phyloP scores from a whole-genome alignment of 2,113 vertebrate genomes.

The Plestiodon gilberti region DNA sequence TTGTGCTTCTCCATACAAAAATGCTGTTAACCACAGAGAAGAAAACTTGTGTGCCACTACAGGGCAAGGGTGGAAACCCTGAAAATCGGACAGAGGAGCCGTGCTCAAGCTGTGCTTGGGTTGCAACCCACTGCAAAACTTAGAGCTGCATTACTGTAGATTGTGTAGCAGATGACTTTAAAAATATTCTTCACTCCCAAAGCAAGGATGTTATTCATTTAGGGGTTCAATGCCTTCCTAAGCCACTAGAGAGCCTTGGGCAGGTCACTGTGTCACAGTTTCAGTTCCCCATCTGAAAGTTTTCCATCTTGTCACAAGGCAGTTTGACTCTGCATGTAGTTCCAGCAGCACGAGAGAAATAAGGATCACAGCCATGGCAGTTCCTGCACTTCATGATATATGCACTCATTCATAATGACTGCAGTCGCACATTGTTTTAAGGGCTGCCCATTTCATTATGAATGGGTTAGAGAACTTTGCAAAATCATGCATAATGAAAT shows the following conservation, averaged over 20 bases:
- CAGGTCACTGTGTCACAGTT: not conserved
- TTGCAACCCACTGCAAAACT: no score
- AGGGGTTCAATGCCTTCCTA: not conserved
- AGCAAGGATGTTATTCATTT: not conserved
- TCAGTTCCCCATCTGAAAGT: not conserved
- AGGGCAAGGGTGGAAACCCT: no score
- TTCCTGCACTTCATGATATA: not conserved
- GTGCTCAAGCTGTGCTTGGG: no score
- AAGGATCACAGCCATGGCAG: not conserved
- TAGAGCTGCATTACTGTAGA: no score
- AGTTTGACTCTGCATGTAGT: not conserved
- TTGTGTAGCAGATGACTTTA: not conserved
- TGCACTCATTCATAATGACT: not conserved
- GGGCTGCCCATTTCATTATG: not conserved
- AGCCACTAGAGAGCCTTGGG: not conserved
- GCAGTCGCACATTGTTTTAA: not conserved
- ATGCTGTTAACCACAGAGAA: no score
- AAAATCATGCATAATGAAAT: slow-evolving; percentile 2
- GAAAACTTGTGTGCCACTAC: no score
- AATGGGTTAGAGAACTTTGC: not conserved
- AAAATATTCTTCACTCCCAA: not conserved
- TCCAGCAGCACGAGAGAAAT: not conserved
- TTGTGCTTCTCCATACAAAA: no score
- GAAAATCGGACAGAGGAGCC: no score
- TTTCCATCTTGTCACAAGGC: not conserved